Evolutionary conservation across 2,113 vertebrate species (phyloP).

Genomic region (Dinomys branickii): DNA sequence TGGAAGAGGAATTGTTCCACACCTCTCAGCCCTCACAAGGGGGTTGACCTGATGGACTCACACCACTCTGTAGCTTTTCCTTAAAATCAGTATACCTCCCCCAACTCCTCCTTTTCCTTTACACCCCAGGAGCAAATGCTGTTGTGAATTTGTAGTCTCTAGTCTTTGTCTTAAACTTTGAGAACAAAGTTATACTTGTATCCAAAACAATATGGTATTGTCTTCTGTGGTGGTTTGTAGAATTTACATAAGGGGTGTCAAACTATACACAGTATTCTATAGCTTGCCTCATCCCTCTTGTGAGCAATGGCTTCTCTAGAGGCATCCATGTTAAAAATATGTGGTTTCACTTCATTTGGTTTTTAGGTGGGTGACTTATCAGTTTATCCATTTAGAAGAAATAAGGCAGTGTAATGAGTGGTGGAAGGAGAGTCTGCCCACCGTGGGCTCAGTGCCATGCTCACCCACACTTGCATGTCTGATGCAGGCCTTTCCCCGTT

Average conservation of each 20-base stretch:
- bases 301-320: not conserved
- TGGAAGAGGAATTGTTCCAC: not conserved
- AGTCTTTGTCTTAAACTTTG: conserved; percentile 13
- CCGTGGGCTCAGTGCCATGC: not conserved
- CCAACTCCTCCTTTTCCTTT: not conserved
- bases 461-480: not conserved
- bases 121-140: not conserved
- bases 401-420: not conserved
- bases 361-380: not conserved
- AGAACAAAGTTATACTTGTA: conserved; percentile 8
- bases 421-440: not conserved
- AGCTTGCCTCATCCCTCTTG: not conserved
- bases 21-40: not conserved
- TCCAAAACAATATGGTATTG: conserved; percentile 46
- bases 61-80: not conserved
- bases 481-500: not conserved
- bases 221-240: not conserved
- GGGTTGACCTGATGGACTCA: not conserved
- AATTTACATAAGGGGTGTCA: not conserved
- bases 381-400: conserved; percentile 3
- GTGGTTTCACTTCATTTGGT: not conserved
- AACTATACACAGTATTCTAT: not conserved
- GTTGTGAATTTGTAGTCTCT: not conserved
- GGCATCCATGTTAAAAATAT: not conserved
- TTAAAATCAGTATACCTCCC: not conserved